phyloP scores from a whole-genome alignment of 1,140 invertebrate species.

The Neodiprion lecontei region DNA sequence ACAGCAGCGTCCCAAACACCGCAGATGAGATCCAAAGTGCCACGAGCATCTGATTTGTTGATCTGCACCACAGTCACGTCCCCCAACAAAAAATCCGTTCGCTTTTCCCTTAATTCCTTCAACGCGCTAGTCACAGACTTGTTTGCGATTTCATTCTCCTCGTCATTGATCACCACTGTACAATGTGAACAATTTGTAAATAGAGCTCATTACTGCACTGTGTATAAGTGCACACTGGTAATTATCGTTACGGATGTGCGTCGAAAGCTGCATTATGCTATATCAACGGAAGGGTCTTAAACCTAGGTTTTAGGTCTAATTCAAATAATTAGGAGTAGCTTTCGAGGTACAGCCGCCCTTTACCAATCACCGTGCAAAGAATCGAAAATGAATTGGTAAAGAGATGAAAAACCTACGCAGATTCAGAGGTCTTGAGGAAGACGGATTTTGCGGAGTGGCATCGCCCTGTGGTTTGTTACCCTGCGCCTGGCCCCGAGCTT shows the following conservation, averaged over 20 bases:
- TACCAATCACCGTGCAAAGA: too few species aligned
- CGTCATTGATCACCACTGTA: constrained; percentile 53
- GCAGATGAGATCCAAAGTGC: constrained; percentile 45
- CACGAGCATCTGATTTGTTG: constrained; percentile 40
- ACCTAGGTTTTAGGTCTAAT: too few species aligned
- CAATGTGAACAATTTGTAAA: neutral
- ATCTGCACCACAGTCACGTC: constrained; percentile 41
- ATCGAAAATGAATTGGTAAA: too few species aligned
- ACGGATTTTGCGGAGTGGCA: constrained; percentile 2
- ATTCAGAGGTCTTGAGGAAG: constrained; percentile 43
- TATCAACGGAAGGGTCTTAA: too few species aligned
- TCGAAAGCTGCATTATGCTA: too few species aligned
- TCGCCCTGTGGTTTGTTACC: neutral
- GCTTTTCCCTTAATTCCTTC: constrained; percentile 39
- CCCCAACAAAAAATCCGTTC: constrained; percentile 40
- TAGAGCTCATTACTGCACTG: too few species aligned
- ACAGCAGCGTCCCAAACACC: constrained; percentile 43
- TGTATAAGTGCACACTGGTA: too few species aligned
- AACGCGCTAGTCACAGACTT: constrained; percentile 47
- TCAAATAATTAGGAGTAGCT: too few species aligned
- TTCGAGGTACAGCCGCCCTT: too few species aligned
- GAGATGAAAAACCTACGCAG: constrained; percentile 41
- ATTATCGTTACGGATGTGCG: too few species aligned
- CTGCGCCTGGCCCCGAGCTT: neutral
- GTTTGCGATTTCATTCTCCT: constrained; percentile 45